A percentile compares a stretch with the other conserved stretches of the same genome.
phyloP scores from a whole-genome alignment of 2,797 vertebrate genomes.

The Sorex maritimensis region DNA sequence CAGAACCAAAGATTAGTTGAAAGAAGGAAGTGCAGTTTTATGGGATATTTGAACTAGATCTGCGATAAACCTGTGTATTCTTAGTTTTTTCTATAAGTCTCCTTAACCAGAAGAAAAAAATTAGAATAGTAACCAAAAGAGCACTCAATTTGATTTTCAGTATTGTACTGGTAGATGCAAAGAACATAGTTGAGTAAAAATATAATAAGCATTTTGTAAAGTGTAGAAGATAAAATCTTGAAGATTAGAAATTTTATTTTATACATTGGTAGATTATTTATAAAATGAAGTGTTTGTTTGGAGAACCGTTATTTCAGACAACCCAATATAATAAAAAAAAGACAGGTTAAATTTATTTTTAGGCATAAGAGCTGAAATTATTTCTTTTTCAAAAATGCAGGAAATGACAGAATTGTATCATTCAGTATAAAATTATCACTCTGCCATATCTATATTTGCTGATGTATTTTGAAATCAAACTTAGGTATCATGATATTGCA shows the following conservation, averaged over 20 bases:
- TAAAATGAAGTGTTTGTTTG: slow-evolving; percentile 35
- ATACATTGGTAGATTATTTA: slow-evolving; percentile 30
- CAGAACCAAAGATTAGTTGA: not conserved
- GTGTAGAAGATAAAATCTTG: not conserved
- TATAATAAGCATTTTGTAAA: not conserved
- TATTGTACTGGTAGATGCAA: not conserved
- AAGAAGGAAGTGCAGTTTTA: slow-evolving; percentile 49
- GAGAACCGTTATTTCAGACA: slow-evolving; percentile 60
- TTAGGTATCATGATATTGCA: not conserved
- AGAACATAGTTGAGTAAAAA: slow-evolving; percentile 23
- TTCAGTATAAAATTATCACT: not conserved
- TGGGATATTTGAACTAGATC: slow-evolving; percentile 76
- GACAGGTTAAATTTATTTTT: slow-evolving; percentile 34
- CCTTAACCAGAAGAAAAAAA: slow-evolving; percentile 39
- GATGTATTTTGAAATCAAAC: slow-evolving; percentile 3
- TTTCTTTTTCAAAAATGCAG: not conserved
- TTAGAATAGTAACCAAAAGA: not conserved
- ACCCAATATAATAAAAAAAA: not conserved
- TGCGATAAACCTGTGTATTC: slow-evolving; percentile 75
- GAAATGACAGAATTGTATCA: not conserved
- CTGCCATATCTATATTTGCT: slow-evolving; percentile 1
- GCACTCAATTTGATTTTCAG: slow-evolving; percentile 54
- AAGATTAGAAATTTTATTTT: slow-evolving; percentile 21
- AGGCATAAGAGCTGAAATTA: not conserved
- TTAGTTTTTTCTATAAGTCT: slow-evolving; percentile 8